Percentiles rank a stretch among this genome's conserved stretches.
These are phyloP conservation scores for Gila orcuttii DNA, from an alignment of 2,113 vertebrate species.

Conservation along the genomic window DNA sequence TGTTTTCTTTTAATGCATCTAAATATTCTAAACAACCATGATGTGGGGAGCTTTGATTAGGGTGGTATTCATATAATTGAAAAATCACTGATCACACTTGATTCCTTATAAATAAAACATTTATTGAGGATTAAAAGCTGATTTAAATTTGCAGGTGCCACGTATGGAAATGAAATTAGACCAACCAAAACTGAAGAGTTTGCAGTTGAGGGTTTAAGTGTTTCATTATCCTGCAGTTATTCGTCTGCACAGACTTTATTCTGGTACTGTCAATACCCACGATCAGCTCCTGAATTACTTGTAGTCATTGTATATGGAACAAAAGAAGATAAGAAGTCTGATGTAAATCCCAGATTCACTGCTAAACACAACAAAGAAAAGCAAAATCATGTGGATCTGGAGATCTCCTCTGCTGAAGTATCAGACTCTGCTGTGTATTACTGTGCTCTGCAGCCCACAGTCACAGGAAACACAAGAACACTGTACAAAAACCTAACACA, in stretches of 20 bases:
- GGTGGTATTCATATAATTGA: not conserved
- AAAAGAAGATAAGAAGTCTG: not conserved
- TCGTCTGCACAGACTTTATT: not conserved
- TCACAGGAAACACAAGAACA: constrained; percentile 24
- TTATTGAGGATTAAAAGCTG: not conserved
- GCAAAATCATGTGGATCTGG: constrained; percentile 16
- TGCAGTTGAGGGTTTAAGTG: not conserved
- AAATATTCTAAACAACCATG: not conserved
- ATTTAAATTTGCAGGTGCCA: not conserved
- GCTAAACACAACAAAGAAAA: constrained; percentile 4
- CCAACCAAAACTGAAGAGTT: not conserved
- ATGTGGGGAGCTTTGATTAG: not conserved
- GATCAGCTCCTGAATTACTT: constrained; percentile 39
- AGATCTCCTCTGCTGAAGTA: constrained; percentile 40
- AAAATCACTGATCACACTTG: not conserved
- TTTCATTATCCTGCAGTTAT: constrained; percentile 17
- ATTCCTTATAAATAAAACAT: not conserved
- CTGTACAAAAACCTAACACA: constrained; percentile 28
- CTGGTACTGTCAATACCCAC: constrained; percentile 40
- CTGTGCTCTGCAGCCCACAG: constrained; percentile 51
- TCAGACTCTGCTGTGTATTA: constrained; percentile 55
- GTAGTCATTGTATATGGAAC: not conserved
- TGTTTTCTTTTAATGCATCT: not conserved
- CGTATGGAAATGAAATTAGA: not conserved
- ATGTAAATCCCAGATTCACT: constrained; percentile 17